Evolutionary conservation across 2,113 vertebrate genomes (phyloP), one percentile per base, ranked within the genome.

Genomic region (Nanger granti): DNA sequence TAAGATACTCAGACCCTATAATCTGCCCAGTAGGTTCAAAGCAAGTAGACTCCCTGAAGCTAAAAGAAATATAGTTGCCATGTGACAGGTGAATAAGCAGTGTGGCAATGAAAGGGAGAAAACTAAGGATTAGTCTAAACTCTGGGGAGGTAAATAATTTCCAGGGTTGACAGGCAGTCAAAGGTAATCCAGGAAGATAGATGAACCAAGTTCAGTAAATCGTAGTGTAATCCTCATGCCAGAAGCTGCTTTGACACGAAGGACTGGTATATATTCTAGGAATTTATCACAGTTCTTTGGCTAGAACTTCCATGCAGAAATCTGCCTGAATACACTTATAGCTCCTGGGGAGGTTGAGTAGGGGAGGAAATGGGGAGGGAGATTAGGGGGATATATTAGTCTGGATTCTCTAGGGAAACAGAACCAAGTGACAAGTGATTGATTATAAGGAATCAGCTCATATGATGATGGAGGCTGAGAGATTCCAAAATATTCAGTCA

Each of bases 71-170:
- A 97, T 41, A 98, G 97, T 96, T 73, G 26, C 96, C 92, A 97
- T 87, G 82, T 98, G 97, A 98, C 98, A 98, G 92, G 93, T 96
- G 98, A 96, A 89, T 97, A 94, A 97, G 92, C 97, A 66, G 85
- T 96, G 49, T 96, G 80, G 92, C 95, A 96, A 94, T 55, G 80
- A 90, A 92, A 93, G 90, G 92, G 93, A 97, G 96, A 97, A 97
- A 97, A 92, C 80, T 41, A 57, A 31, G 94, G 97, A 97, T 98
- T 97, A 96, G 85, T 97, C 37, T 98, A 95, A 97, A 98, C 97
- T 97, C 94, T 14, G 47, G 92, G 97, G 96, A 98, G 90, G 95
- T 96, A 98, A 98, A 98, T 98, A 98, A 98, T 96, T 96, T 97
- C 88, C 97, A 96, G 73, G 47, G 97, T 52, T 97, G 98, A 98